A percentile compares a stretch with the other conserved stretches of the same genome.
phyloP scores from a whole-genome alignment of 2,888 invertebrate species.

The Cataglyphis albicans region DNA sequence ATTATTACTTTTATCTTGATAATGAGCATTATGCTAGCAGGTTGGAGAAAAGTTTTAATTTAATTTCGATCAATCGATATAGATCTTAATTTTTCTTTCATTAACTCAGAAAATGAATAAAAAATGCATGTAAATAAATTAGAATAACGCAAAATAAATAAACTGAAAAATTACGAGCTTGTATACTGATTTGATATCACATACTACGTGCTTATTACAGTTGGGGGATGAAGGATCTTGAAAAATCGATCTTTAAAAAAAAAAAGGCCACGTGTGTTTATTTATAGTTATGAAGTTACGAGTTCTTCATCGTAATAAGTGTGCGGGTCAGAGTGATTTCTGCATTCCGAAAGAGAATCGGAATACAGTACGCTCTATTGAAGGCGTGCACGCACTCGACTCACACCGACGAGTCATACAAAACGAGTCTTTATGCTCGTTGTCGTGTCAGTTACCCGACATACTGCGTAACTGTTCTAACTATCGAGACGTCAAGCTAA shows the following conservation, averaged over 20 bases:
- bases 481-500: conserved; percentile 24
- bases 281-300: conserved; percentile 14
- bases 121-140: background rate
- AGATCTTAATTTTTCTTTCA: background rate
- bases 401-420: conserved; percentile 62
- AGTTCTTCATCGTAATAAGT: conserved; percentile 11
- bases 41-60: background rate
- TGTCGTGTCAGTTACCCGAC: conserved; percentile 32
- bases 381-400: conserved; percentile 56
- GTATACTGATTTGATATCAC: background rate
- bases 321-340: conserved; percentile 58
- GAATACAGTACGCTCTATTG: conserved; percentile 67
- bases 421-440: conserved; percentile 65
- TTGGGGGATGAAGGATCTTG: background rate
- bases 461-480: conserved; percentile 35
- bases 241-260: conserved; percentile 1
- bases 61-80: background rate
- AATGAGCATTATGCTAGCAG: background rate
- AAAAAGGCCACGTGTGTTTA: conserved; percentile 10
- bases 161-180: background rate
- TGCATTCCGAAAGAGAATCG: conserved; percentile 32
- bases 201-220: background rate
- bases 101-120: background rate
- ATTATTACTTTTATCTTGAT: conserved; percentile 6
- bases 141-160: background rate